A percentile compares a stretch with the other conserved stretches of the same genome.
Conservation (phyloP, 2,888 invertebrate species). For the Octonoba sinensis region DNA sequence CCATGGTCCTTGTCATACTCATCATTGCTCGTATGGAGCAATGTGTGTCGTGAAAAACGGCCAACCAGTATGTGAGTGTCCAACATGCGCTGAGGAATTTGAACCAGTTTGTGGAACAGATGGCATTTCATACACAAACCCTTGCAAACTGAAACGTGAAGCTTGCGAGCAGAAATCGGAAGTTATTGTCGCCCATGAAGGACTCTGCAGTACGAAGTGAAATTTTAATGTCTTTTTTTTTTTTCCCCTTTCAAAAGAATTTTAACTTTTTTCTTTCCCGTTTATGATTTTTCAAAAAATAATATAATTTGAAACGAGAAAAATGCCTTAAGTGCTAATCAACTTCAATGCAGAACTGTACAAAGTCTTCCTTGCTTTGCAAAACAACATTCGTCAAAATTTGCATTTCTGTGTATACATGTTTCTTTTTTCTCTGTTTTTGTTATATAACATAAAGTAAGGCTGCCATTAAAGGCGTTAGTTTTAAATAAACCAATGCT, state of each 20-base stretch:
- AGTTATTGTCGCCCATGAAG: slow-evolving; percentile 83
- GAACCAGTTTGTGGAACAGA: slow-evolving; percentile 84
- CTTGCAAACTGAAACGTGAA: slow-evolving; percentile 84
- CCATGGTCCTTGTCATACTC: slow-evolving; percentile 73
- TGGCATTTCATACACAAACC: slow-evolving; percentile 76
- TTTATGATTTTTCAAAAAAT: no score
- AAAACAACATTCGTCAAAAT: no score
- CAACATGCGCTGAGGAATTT: slow-evolving; percentile 85
- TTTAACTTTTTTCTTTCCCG: no score
- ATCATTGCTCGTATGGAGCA: slow-evolving; percentile 82
- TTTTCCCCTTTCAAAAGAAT: background rate
- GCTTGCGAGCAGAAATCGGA: slow-evolving; percentile 82
- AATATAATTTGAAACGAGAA: no score
- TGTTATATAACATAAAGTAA: no score
- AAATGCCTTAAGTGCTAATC: no score
- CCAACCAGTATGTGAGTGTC: slow-evolving; percentile 85
- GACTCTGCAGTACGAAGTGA: slow-evolving; percentile 84
- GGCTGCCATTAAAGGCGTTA: no score
- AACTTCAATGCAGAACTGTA: no score
- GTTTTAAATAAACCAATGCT: no score
- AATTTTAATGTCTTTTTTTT: background rate
- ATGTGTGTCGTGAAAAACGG: slow-evolving; percentile 79
- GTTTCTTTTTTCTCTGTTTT: no score
- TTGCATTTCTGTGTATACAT: no score
- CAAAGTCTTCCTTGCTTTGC: no score